Evolutionary conservation across 2,797 vertebrate species (phyloP), one percentile per base, ranked within the genome.

Genomic region (Rhincodon typus): DNA sequence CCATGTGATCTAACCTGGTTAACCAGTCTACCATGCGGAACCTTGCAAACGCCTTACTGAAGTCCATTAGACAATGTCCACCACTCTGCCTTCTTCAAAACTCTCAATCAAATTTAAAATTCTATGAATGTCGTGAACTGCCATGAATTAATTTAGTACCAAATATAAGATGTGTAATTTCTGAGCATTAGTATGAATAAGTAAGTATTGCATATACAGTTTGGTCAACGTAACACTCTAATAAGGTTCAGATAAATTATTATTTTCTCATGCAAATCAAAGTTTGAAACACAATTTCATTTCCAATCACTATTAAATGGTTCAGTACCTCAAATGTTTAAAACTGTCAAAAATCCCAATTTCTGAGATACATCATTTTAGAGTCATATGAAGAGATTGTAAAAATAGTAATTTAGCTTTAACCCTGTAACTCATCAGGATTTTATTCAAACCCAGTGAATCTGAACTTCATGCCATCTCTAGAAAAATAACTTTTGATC

Each of bases 271-370:
- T 74, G 93, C 67, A 74, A 94, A 94, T 94, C 25, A 46, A 70
- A 10, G 50, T 94, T 94, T 94, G n/a, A 94, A 72, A 94, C n/a
- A 72, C 34, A 94, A 94, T 70, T 50, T 94, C 66, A 62, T 91
- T 91, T 94, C 46, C 46, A 42, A 72, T 94, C 67, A 94, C 23
- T 50, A 94, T 94, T 46, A 53, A 72, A 42, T 94, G 23, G 72
- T 72, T 94, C 38, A 74, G 67, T 94, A 94, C 38, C 69, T 50
- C 67, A 94, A 94, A 12, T 12, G 5, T 15, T 94, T 94, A 25
- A 94, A 94, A 13, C 6, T 70, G 67, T 70, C 42, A 38, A 8
- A 42, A 27, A 67, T 94, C 46, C 27, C 8, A 94, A 27, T 94
- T 70, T 42, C 69, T 15, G 38, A 94, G 13, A 5, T 74, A 30